Evolutionary conservation across 2,113 vertebrate genomes (phyloP), one percentile per base, ranked within the genome.

Genomic region (Hippocampus comes): DNA sequence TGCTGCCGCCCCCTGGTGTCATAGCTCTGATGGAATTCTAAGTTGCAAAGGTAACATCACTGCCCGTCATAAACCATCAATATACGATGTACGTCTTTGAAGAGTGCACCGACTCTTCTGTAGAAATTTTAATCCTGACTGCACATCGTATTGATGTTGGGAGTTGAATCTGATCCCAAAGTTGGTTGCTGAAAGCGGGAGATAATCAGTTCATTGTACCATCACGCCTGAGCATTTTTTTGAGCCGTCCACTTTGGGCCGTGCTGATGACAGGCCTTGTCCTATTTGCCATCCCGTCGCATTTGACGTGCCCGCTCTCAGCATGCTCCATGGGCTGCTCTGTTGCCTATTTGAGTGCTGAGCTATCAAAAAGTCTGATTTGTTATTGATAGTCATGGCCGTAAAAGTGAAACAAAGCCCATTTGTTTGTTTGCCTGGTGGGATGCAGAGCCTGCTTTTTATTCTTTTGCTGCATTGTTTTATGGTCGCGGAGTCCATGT

Each of bases 191-290:
- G 89, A 88, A 88, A 91, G 90, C 86, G 86, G 90, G 83, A 92
- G 91, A 92, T 93, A 92, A 93, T 93, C 90, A 91, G 89, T 93
- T 93, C 88, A 89, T 89, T 91, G 91, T 90, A 92, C 87, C 87
- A 89, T 92, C 91, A 91, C 86, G 90, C 89, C 90, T 90, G 86
- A 90, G 86, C 87, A 84, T 93, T 91, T 91, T 91, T 87, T 88
- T 87, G 87, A 91, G 88, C 85, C 76, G 87, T 88, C 88, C 82
- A 63, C 78, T 80, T 86, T 84, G 85, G 91, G 92, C 91, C 82
- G 81, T 88, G 72, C 88, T 81, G 69, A 74, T 93, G 92, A 93
- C 91, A 91, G 90, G 71, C 89, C 64, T 67, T 72, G 80, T 83
- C 84, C 88, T 71, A 82, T 85, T 89, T 83, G 76, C 78, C 88